Evolutionary conservation across 2,888 invertebrate genomes (phyloP).

Genomic region (Volucella inanis): DNA sequence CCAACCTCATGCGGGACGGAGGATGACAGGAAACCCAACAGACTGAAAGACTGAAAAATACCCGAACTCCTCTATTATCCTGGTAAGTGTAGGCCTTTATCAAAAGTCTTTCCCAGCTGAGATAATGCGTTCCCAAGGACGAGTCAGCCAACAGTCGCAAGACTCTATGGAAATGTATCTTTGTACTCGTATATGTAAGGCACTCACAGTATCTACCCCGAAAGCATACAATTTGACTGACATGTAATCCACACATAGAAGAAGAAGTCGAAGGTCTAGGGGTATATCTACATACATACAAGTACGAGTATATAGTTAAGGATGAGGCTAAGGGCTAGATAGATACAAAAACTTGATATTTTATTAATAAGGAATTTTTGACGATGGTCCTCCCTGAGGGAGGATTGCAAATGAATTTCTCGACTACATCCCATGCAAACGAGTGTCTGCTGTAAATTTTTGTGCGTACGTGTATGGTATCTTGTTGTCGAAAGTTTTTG

Average conservation of each 20-base stretch:
- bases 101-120: slow-evolving; percentile 42
- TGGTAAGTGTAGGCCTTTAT: slow-evolving; percentile 17
- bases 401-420: slow-evolving; percentile 20
- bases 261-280: no score
- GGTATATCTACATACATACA: no score
- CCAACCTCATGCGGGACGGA: slow-evolving; percentile 18
- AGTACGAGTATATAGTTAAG: background rate
- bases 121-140: slow-evolving; percentile 51
- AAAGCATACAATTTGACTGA: slow-evolving; percentile 42
- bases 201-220: background rate
- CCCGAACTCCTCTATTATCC: no score
- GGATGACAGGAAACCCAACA: no score
- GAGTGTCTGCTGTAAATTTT: slow-evolving; percentile 1
- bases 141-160: slow-evolving; percentile 32
- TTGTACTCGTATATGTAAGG: no score
- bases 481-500: slow-evolving; percentile 8
- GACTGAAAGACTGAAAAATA: slow-evolving; percentile 26
- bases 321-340: background rate
- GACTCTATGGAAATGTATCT: slow-evolving; percentile 12
- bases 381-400: slow-evolving; percentile 54
- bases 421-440: background rate
- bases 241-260: background rate
- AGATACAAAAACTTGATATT: slow-evolving; percentile 57
- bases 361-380: slow-evolving; percentile 66
- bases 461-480: slow-evolving; percentile 14